Conservation (phyloP, 2,797 vertebrate species). For the Melanogrammus aeglefinus region DNA sequence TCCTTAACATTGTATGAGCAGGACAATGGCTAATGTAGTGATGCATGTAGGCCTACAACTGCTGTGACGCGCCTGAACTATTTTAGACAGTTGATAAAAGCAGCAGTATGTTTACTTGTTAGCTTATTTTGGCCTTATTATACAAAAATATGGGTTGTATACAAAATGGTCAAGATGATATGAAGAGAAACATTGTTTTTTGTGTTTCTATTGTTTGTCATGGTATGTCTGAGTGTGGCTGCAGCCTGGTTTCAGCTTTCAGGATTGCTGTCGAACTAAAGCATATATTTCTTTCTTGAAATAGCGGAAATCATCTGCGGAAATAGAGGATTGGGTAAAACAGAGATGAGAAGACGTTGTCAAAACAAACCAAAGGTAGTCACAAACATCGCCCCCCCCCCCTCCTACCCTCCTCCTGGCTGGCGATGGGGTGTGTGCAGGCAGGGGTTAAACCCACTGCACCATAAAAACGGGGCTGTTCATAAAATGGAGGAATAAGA, state of each 20-base stretch:
- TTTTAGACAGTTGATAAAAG: background rate
- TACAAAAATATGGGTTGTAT: constrained; percentile 1
- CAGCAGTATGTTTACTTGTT: background rate
- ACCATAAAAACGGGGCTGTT: constrained; percentile 80
- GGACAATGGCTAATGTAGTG: background rate
- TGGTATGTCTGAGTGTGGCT: constrained; percentile 9
- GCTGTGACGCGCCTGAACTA: background rate
- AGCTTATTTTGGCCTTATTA: background rate
- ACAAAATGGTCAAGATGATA: constrained; percentile 16
- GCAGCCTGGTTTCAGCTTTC: constrained; percentile 26
- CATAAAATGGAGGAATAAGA: constrained; percentile 83
- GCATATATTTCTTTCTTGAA: constrained; percentile 30
- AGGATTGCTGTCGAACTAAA: constrained; percentile 27
- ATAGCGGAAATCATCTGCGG: constrained; percentile 34
- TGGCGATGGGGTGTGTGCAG: constrained; percentile 55
- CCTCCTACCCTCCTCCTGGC: constrained; percentile 31
- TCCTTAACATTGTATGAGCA: background rate
- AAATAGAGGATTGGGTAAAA: constrained; percentile 49
- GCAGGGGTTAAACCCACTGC: constrained; percentile 80
- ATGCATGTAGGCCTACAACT: background rate
- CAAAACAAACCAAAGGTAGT: constrained; percentile 38
- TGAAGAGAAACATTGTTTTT: constrained; percentile 17
- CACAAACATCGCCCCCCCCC: constrained; percentile 32
- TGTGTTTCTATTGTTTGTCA: background rate
- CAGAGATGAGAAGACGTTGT: constrained; percentile 20